Conservation (phyloP, 2,113 vertebrate species). For the Eira barbara region DNA sequence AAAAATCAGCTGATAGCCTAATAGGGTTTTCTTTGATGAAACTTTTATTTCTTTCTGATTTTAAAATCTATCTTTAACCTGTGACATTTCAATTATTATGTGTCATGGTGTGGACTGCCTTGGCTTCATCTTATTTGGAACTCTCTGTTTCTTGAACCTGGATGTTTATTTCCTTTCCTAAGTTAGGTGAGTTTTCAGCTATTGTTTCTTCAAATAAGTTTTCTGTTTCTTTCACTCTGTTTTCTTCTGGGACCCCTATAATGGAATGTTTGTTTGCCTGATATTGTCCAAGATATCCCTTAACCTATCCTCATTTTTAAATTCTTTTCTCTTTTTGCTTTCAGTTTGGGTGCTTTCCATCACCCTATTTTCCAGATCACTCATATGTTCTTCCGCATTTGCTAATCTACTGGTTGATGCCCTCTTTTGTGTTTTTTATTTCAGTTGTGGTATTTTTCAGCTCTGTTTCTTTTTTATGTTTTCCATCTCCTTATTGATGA, state of each 20-base stretch:
- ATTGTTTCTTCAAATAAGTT: not conserved
- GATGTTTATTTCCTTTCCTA: not conserved
- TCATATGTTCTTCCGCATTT: not conserved
- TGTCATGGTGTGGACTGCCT: not conserved
- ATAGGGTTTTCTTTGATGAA: not conserved
- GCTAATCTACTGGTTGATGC: not conserved
- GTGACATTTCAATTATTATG: not conserved
- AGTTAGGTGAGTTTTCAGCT: not conserved
- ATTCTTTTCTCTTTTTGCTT: not conserved
- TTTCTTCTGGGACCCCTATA: not conserved
- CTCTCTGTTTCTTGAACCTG: not conserved
- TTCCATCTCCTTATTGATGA: not conserved
- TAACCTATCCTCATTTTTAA: not conserved
- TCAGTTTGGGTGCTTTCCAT: not conserved
- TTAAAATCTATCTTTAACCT: not conserved
- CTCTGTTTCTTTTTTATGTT: not conserved
- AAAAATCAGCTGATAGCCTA: not conserved
- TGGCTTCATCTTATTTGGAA: not conserved
- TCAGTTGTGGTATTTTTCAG: not conserved
- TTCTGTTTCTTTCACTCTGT: not conserved
- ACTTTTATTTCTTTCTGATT: not conserved
- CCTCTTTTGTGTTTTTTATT: not conserved
- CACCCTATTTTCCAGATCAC: not conserved
- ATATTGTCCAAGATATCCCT: not conserved
- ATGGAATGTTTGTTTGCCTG: not conserved